phyloP scores from a whole-genome alignment of 2,113 vertebrate genomes.

The Regulus satrapa region DNA sequence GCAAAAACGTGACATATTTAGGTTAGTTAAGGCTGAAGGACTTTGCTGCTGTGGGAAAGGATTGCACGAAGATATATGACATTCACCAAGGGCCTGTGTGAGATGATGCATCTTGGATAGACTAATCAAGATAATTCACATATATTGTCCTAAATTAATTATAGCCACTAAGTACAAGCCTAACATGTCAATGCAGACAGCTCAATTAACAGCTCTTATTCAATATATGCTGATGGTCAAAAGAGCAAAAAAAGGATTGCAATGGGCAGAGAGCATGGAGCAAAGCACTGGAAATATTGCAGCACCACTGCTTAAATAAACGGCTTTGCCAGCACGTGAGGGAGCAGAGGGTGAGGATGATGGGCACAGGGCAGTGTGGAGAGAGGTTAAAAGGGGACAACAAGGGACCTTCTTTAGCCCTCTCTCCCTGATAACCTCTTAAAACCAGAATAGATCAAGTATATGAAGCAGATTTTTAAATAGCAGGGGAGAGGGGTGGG shows the following conservation, averaged over 20 bases:
- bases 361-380: neutral
- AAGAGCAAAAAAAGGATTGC: conserved; percentile 24
- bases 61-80: neutral
- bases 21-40: conserved; percentile 54
- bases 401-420: neutral
- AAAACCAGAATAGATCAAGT: neutral
- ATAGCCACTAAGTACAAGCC: conserved; percentile 54
- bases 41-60: neutral
- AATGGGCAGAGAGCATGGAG: neutral
- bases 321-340: accelerated
- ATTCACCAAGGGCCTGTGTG: neutral
- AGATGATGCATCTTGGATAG: conserved; percentile 42
- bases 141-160: conserved; percentile 63
- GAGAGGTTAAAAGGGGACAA: neutral
- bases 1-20: conserved; percentile 51
- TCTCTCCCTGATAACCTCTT: neutral
- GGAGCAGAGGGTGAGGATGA: neutral
- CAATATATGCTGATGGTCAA: conserved; percentile 26
- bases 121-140: conserved; percentile 55
- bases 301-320: neutral
- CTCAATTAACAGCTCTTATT: conserved; percentile 51
- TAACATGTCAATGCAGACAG: conserved; percentile 40
- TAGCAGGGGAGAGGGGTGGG: neutral
- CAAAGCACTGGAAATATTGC: neutral
- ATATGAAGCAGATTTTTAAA: neutral